phyloP scores from a whole-genome alignment of 2,113 vertebrate species.

The Microtus oregoni region DNA sequence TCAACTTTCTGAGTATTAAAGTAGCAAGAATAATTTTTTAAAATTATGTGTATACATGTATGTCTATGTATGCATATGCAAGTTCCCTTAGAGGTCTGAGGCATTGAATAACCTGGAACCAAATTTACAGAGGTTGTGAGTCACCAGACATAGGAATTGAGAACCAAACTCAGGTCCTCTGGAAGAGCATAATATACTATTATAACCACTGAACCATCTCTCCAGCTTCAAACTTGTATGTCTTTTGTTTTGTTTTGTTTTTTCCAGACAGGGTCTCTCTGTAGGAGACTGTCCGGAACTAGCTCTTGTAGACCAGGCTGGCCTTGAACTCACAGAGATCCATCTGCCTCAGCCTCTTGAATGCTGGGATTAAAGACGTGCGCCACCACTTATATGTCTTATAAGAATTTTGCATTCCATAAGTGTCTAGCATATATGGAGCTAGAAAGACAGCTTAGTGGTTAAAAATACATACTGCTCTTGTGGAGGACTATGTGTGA shows the following conservation, averaged over 20 bases:
- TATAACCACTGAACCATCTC: neutral
- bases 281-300: too few relatives aligned
- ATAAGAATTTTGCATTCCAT: neutral
- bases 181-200: neutral
- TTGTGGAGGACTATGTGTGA: neutral
- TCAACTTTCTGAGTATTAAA: neutral
- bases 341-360: too few relatives aligned
- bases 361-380: too few relatives aligned
- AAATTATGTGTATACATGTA: neutral
- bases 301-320: too few relatives aligned
- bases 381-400: neutral
- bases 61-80: neutral
- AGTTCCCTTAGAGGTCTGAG: neutral
- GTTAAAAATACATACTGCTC: neutral
- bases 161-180: neutral
- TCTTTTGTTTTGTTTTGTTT: too few relatives aligned
- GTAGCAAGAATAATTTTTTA: neutral
- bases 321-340: too few relatives aligned
- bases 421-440: neutral
- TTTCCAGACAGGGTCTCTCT: too few relatives aligned
- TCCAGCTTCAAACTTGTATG: neutral
- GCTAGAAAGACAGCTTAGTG: neutral
- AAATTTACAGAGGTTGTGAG: neutral
- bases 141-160: neutral
- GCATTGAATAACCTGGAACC: neutral